Evolutionary conservation across 2,888 invertebrate genomes (phyloP).

Genomic region (Cyaniris semiargus): DNA sequence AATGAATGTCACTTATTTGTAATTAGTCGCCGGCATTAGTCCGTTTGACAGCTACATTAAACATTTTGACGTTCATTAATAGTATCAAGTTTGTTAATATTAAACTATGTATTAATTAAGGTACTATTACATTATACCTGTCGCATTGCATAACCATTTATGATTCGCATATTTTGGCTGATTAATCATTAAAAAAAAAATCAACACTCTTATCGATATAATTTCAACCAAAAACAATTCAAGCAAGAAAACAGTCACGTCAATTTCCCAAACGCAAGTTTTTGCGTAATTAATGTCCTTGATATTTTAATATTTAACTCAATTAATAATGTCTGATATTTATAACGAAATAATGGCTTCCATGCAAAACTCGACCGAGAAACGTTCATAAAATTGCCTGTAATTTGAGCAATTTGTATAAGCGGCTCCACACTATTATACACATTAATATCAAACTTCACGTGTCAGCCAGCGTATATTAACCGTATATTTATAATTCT

Average conservation of each 20-base stretch:
- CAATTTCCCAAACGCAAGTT: not conserved
- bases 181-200: not conserved
- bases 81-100: conserved; percentile 8
- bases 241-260: not conserved
- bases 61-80: conserved; percentile 33
- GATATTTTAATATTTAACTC: conserved; percentile 27
- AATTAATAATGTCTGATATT: conserved; percentile 22
- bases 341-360: conserved; percentile 27
- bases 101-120: conserved; percentile 21
- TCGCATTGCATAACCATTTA: conserved; percentile 4
- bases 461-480: conserved; percentile 76
- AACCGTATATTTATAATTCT: conserved; percentile 70
- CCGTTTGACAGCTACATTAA: conserved; percentile 33
- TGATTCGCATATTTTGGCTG: not conserved
- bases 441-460: conserved; percentile 74
- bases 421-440: conserved; percentile 72
- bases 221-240: not conserved
- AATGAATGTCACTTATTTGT: conserved; percentile 34
- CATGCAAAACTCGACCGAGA: conserved; percentile 45
- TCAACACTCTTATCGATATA: not conserved
- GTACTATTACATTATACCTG: not conserved
- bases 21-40: conserved; percentile 35
- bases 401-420: conserved; percentile 75
- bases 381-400: conserved; percentile 73
- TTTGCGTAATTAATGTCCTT: not conserved